Base-by-base conservation (phyloP, 1,140 invertebrate species). In the Bombyx mori region DNA sequence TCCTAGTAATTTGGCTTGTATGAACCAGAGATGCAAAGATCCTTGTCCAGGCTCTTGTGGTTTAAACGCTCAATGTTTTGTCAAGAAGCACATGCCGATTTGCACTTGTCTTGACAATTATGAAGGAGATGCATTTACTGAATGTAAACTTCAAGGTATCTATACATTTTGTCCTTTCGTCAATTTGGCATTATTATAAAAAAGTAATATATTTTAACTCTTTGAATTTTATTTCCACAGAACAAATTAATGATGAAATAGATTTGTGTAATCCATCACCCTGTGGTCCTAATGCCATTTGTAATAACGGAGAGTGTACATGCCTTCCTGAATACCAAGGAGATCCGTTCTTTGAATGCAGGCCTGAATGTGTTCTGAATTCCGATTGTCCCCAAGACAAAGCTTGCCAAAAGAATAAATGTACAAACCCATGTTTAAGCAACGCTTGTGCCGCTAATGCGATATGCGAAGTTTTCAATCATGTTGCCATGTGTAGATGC, bases 271-370 rank as follows among this genome's bases (percentile, higher is more conserved):
- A 90, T 70, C 92, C 92, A 57, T 92, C 91, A 8, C 93, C 93
- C 9, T 95, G 93, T 76, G 93, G 93, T 56, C 88, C 91, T 7
- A 93, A 94, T 75, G 91, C 92, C 62, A 69, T 90, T 63, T 95
- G 93, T 75, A 79, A 89, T 47, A 88, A 91, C 53, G 91, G 91
- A n/a, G 90, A 91, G 52, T 94, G 93, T 67, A 90, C 91, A 12
- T 92, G 92, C 80, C 71, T 89, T 55, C 70, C 82, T 44, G 90
- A 90, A 73, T 92, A 90, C 69, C 84, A 91, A 47, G 91, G 91
- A 35, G 87, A 88, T 65, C 90, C 91, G 26, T 91, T 91, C 57
- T 78, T 83, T 53, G 89, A 88, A 66, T 93, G 92, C 74, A 82
- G 88, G 61, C 92, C 92, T 10, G 91, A 91, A 88, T 92, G 91